Evolutionary conservation across 2,113 vertebrate species (phyloP).

Genomic region (Leptodactylus fuscus): DNA sequence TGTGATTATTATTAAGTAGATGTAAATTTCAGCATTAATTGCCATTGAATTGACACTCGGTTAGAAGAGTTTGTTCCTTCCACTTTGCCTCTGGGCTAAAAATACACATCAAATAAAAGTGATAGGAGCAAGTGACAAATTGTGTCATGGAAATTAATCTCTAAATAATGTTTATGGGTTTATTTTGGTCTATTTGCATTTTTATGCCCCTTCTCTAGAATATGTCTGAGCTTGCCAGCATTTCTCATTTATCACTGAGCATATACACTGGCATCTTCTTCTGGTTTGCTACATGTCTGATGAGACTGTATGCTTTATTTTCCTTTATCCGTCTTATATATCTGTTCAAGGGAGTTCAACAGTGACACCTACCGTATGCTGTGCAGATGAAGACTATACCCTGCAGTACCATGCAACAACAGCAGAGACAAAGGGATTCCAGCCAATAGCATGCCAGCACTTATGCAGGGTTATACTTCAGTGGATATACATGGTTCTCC

Average conservation of each 20-base stretch:
- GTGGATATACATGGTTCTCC: neutral
- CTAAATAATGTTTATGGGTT: constrained; percentile 8
- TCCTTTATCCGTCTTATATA: neutral
- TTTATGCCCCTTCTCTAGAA: constrained; percentile 3
- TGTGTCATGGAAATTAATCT: neutral
- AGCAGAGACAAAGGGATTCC: neutral
- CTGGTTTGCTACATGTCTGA: neutral
- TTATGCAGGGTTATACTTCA: neutral
- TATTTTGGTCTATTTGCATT: constrained; percentile 2
- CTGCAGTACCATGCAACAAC: neutral
- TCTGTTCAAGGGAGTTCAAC: constrained; percentile 31
- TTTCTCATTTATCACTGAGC: neutral
- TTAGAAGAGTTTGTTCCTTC: neutral
- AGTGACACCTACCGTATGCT: constrained; percentile 41
- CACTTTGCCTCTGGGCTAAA: neutral
- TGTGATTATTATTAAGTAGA: neutral
- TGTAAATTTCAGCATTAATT: neutral
- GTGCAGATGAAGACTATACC: neutral
- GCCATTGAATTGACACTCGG: neutral
- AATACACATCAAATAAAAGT: neutral
- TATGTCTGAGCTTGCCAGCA: neutral
- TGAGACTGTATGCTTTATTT: neutral
- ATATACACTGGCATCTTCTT: neutral
- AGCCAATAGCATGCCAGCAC: too few species aligned
- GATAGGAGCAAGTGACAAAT: constrained; percentile 2